A percentile compares a stretch with the other conserved stretches of the same genome.
phyloP scores from a whole-genome alignment of 2,797 vertebrate species.

The Thalassophryne amazonica region DNA sequence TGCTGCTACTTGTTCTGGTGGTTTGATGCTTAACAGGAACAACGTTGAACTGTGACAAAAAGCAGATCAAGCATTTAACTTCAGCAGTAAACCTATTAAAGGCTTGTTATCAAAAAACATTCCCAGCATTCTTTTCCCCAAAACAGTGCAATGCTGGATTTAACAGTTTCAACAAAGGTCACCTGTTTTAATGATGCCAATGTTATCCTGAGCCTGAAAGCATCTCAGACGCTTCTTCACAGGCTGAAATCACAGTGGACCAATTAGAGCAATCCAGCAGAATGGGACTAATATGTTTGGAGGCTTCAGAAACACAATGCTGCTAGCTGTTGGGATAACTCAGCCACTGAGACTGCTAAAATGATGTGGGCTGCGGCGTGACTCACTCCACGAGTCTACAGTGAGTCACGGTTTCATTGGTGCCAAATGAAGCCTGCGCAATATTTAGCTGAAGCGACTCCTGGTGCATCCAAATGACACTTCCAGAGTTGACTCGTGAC shows the following conservation, averaged over 20 bases:
- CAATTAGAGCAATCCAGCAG: conserved; percentile 31
- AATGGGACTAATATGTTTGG: conserved; percentile 38
- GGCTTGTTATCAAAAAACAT: neutral
- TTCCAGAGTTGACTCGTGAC: conserved; percentile 38
- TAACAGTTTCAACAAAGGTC: conserved; percentile 7
- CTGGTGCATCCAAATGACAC: conserved; percentile 49
- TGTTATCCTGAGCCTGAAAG: conserved; percentile 23
- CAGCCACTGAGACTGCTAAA: conserved; percentile 28
- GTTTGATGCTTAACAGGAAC: too few relatives aligned
- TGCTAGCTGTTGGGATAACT: conserved; percentile 34
- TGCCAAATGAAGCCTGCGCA: conserved; percentile 60
- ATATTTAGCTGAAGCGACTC: conserved; percentile 54
- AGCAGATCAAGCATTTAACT: too few relatives aligned
- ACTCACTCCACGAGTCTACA: conserved; percentile 46
- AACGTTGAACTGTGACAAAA: too few relatives aligned
- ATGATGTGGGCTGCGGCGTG: conserved; percentile 22
- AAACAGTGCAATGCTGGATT: neutral
- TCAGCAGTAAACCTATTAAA: too few relatives aligned
- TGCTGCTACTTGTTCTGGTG: too few relatives aligned
- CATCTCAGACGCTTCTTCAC: neutral
- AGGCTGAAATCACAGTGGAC: conserved; percentile 23
- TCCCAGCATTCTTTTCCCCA: neutral
- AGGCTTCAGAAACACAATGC: conserved; percentile 17
- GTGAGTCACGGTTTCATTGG: conserved; percentile 54
- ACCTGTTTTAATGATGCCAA: neutral